A percentile compares a stretch with the other conserved stretches of the same genome.
These are phyloP conservation scores for Agrypnus murinus DNA, from an alignment of 2,888 invertebrate species.

Conservation along the genomic window DNA sequence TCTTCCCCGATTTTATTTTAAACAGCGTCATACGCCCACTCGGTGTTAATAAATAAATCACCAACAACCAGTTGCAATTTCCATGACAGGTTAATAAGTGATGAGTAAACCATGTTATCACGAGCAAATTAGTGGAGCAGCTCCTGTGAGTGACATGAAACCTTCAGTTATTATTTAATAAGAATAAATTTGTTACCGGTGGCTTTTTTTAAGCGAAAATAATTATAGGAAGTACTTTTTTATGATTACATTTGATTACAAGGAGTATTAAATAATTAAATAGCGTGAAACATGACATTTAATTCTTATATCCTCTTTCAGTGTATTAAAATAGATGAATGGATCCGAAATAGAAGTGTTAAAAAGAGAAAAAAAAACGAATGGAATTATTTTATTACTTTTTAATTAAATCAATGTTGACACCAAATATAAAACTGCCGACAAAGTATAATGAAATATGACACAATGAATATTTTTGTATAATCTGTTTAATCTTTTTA, in stretches of 20 bases:
- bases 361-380: too few relatives aligned
- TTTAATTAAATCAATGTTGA: too few relatives aligned
- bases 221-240: not conserved
- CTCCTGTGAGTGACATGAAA: constrained; percentile 32
- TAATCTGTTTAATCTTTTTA: too few relatives aligned
- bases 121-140: constrained; percentile 29
- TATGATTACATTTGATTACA: not conserved
- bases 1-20: too few relatives aligned
- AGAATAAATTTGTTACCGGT: not conserved
- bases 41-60: constrained; percentile 19
- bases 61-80: constrained; percentile 15
- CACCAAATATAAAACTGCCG: too few relatives aligned
- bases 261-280: not conserved
- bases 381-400: too few relatives aligned
- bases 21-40: not conserved
- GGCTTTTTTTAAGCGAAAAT: not conserved
- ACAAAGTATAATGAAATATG: too few relatives aligned
- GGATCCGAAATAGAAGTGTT: too few relatives aligned
- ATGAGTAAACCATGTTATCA: constrained; percentile 21
- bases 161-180: constrained; percentile 20
- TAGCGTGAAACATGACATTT: not conserved
- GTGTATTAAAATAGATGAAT: too few relatives aligned
- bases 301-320: not conserved
- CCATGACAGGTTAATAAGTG: constrained; percentile 33
- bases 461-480: too few relatives aligned